A percentile compares a stretch with the other conserved stretches of the same genome.
phyloP scores from a whole-genome alignment of 2,797 vertebrate genomes.

The Propithecus deckenii region DNA sequence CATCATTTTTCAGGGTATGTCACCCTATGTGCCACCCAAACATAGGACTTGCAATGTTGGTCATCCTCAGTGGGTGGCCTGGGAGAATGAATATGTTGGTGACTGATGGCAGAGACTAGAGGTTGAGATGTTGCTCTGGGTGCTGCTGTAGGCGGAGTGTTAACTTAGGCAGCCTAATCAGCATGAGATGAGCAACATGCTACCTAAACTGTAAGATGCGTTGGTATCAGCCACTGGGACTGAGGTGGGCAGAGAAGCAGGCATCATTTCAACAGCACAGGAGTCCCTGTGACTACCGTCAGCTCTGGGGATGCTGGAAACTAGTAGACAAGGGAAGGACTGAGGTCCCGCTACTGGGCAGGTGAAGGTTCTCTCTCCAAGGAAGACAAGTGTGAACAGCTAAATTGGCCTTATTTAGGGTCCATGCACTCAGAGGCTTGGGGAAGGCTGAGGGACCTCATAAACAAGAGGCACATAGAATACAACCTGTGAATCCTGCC shows the following conservation, averaged over 20 bases:
- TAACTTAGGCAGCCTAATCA: background rate
- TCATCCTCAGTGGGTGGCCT: rapidly evolving
- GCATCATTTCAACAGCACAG: too few species aligned
- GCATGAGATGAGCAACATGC: background rate
- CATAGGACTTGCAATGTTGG: rapidly evolving
- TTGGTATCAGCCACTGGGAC: rapidly evolving
- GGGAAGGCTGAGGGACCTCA: rapidly evolving
- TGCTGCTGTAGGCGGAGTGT: background rate
- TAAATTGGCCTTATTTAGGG: background rate
- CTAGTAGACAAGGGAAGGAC: background rate
- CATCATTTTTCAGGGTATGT: rapidly evolving
- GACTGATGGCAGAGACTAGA: too few species aligned
- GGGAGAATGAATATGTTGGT: rapidly evolving
- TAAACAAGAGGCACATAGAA: rapidly evolving
- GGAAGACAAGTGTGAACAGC: background rate
- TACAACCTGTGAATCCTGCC: rapidly evolving
- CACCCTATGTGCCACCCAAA: background rate
- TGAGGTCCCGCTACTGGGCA: rapidly evolving
- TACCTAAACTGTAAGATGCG: background rate
- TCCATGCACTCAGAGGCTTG: rapidly evolving
- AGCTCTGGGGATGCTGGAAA: background rate
- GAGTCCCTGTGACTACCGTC: rapidly evolving
- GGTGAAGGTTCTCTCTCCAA: background rate
- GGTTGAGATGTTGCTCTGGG: rapidly evolving
- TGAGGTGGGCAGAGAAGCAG: too few species aligned